phyloP scores from a whole-genome alignment of 2,797 vertebrate species.

The Urocyon cinereoargenteus region DNA sequence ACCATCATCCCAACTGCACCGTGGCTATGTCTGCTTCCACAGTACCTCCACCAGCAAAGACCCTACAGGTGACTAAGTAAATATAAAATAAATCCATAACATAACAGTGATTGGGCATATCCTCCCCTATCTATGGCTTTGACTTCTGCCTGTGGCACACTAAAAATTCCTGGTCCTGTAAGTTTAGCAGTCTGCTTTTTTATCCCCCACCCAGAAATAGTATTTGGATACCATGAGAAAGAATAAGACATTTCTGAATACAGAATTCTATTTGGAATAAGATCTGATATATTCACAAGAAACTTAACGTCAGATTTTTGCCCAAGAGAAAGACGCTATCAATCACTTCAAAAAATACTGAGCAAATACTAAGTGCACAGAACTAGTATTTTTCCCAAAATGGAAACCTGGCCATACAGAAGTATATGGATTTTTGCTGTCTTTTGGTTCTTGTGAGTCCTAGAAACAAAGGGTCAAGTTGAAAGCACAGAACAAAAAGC shows the following conservation, averaged over 20 bases:
- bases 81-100: neutral
- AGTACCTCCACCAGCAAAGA: neutral
- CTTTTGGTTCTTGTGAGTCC: constrained; percentile 31
- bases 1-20: neutral
- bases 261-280: constrained; percentile 60
- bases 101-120: neutral
- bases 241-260: constrained; percentile 54
- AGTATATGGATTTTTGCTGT: constrained; percentile 2
- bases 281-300: constrained; percentile 54
- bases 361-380: constrained; percentile 22
- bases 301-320: constrained; percentile 67
- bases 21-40: neutral
- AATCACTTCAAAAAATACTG: constrained; percentile 56
- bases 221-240: constrained; percentile 17
- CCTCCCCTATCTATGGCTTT: neutral
- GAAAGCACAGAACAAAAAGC: constrained; percentile 35
- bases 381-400: constrained; percentile 46
- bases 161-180: constrained; percentile 35
- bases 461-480: constrained; percentile 10
- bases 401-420: neutral
- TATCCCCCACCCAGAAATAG: neutral
- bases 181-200: constrained; percentile 15
- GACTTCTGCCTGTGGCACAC: constrained; percentile 6
- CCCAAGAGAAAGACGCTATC: neutral
- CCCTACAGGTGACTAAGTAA: neutral